Evolutionary conservation across 2,113 vertebrate species (phyloP).

Genomic region (Casuarius casuarius): DNA sequence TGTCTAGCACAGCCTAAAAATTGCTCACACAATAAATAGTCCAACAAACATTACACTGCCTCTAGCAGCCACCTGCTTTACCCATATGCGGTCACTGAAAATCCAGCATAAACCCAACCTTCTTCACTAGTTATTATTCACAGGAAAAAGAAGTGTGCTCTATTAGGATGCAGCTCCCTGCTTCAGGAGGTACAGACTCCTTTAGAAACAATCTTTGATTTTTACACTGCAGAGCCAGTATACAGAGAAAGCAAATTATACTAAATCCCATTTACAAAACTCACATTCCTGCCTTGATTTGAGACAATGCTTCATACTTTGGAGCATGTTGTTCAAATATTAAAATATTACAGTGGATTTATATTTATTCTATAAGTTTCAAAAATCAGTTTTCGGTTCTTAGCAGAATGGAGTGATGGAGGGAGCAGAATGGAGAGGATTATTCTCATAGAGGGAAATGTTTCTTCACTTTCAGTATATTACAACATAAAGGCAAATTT

Average conservation of each 20-base stretch:
- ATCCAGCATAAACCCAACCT: not conserved
- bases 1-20: not conserved
- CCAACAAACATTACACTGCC: not conserved
- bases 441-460: not conserved
- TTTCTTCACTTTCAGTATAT: not conserved
- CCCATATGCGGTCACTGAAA: not conserved
- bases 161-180: not conserved
- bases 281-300: not conserved
- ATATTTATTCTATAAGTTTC: not conserved
- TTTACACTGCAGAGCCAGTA: not conserved
- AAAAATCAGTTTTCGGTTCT: not conserved
- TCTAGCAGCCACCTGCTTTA: slow-evolving; percentile 41
- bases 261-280: not conserved
- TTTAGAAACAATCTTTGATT: not conserved
- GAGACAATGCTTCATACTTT: not conserved
- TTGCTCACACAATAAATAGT: not conserved
- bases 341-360: not conserved
- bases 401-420: not conserved
- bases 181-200: not conserved
- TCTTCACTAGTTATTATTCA: not conserved
- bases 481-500: not conserved
- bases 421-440: not conserved
- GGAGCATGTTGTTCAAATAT: not conserved
- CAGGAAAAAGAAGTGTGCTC: not conserved
- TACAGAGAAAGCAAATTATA: not conserved